Base-by-base conservation (phyloP, 2,888 invertebrate genomes). In the Hydrotaea diabolus region DNA sequence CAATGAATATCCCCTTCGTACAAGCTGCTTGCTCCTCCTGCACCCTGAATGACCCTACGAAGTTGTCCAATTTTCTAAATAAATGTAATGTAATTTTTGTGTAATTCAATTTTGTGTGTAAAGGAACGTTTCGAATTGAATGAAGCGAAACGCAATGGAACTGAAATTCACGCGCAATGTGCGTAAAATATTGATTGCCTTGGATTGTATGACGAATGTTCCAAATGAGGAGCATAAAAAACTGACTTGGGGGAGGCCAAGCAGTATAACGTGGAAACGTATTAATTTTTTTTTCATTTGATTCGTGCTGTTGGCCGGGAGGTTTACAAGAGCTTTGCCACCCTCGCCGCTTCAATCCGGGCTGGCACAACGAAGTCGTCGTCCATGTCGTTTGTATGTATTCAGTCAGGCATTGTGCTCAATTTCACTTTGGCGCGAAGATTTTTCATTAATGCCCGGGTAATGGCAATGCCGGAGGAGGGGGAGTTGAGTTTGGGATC, bases 391-490 rank as follows among this genome's bases (percentile, higher is more conserved):
- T 17, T 66, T 21, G 39, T 62, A 62, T 36, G 66, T 13, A 39
- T 39, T 11, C 9, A 39, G 66, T 49, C 64, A 62, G 59, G 17
- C 71, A 62, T 57, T 72, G 53, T 78, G 21, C 62, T 49, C 21
- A 69, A 71, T 80, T 83, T 74, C 55, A 74, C 74, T 80, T 83
- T 80, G 83, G 83, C 83, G 83, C 80, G 83, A 83, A 83, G 69
- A 59, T 80, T 83, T 80, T 83, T 83, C 80, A 80, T 77, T 80
- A 83, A 75, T 83, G 43, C 55, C 19, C 55, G 55, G 55, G 21
- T 17, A 15, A 31, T 8, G 19, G 0, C 5, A 8, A 7, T 55
- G 55, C 21, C 5, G 19, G n/a, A 17, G 53, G 53, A 66, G 17
- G 53, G 31, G 36, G 55, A n/a, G 19, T 72, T 17, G 39, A 15